phyloP scores from a whole-genome alignment of 2,888 invertebrate genomes.

The Asteroscopus sphinx region DNA sequence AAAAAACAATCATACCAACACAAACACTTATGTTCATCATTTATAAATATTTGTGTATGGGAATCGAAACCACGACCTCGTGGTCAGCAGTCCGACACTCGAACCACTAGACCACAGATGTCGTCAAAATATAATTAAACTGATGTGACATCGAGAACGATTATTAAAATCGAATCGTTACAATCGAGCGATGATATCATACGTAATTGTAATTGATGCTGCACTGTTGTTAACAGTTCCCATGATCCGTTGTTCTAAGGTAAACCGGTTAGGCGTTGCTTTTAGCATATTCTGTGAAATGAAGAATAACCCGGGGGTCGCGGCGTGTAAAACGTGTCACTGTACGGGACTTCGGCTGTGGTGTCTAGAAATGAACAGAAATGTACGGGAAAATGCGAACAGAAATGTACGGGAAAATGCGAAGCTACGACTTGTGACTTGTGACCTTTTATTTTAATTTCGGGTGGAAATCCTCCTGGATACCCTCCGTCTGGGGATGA shows the following conservation, averaged over 20 bases:
- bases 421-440: conserved; percentile 33
- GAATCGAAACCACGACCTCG: no score
- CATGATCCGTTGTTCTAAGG: conserved; percentile 48
- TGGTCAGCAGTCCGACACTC: no score
- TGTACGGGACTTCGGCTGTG: conserved; percentile 65
- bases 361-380: conserved; percentile 39
- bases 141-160: conserved; percentile 3
- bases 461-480: no score
- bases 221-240: conserved; percentile 48
- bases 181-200: conserved; percentile 36
- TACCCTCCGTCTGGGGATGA: no score
- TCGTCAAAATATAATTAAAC: not conserved
- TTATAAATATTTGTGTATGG: no score
- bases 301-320: conserved; percentile 66
- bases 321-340: conserved; percentile 71
- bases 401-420: conserved; percentile 1
- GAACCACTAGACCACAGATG: not conserved
- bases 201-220: conserved; percentile 21
- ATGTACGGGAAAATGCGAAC: conserved; percentile 16
- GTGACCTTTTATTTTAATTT: no score
- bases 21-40: no score
- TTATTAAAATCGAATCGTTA: conserved; percentile 18
- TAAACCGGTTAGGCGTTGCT: conserved; percentile 49
- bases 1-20: no score
- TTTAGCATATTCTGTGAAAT: conserved; percentile 66